These are phyloP conservation scores for Talpa occidentalis DNA, from an alignment of 2,113 vertebrate genomes.

Conservation along the genomic window DNA sequence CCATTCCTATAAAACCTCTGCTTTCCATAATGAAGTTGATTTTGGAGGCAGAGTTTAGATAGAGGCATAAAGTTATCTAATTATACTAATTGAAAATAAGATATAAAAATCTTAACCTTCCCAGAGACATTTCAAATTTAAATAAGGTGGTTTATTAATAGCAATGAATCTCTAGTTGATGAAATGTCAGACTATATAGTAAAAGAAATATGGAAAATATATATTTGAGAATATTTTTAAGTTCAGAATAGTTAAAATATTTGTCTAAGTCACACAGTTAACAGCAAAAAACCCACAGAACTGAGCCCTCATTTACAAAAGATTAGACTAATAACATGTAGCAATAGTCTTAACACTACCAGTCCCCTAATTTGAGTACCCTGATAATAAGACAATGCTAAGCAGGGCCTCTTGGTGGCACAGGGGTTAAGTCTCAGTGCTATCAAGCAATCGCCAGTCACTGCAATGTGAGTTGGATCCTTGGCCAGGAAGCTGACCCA, in stretches of 20 bases:
- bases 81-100: conserved; percentile 55
- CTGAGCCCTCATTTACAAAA: not conserved
- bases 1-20: not conserved
- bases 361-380: not conserved
- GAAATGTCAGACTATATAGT: conserved; percentile 3
- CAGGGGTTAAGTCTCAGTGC: too few species aligned
- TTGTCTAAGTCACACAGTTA: not conserved
- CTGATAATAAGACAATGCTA: not conserved
- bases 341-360: not conserved
- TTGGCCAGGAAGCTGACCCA: too few species aligned
- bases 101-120: conserved; percentile 62
- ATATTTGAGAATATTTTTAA: not conserved
- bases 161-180: conserved; percentile 18
- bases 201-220: not conserved
- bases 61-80: conserved; percentile 32
- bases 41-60: conserved; percentile 8
- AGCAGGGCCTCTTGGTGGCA: too few species aligned
- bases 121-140: conserved; percentile 61
- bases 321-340: not conserved
- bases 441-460: too few species aligned
- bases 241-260: not conserved
- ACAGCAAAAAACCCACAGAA: not conserved
- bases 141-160: conserved; percentile 56
- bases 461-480: too few species aligned
- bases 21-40: not conserved